Evolutionary conservation across 2,888 invertebrate genomes (phyloP).

Genomic region (Leptogaster cylindrica): DNA sequence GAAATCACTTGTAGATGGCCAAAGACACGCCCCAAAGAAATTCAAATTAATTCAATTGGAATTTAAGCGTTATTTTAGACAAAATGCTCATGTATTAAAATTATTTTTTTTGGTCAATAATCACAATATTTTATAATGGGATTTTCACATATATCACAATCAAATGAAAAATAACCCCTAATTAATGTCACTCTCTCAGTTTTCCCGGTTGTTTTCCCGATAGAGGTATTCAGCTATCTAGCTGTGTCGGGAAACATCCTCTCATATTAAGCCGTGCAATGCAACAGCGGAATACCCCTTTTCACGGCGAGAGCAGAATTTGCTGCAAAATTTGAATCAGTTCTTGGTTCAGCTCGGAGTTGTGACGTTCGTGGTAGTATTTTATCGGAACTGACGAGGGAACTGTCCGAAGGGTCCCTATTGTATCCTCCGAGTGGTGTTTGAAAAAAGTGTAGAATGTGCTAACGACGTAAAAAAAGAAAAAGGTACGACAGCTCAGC

Average conservation of each 20-base stretch:
- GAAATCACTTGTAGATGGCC: no score
- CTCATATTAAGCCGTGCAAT: no score
- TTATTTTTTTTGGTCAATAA: no score
- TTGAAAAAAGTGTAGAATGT: constrained; percentile 20
- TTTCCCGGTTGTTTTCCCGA: not conserved
- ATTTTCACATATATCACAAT: not conserved
- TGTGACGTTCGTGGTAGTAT: not conserved
- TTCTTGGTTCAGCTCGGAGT: constrained; percentile 6
- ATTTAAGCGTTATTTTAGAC: no score
- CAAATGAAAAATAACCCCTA: not conserved
- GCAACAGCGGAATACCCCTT: not conserved
- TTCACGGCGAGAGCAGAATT: constrained; percentile 9
- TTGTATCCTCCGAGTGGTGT: not conserved
- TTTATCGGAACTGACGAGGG: not conserved
- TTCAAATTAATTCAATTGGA: no score
- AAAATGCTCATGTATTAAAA: no score
- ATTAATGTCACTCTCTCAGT: not conserved
- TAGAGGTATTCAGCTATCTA: not conserved
- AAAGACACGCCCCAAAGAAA: no score
- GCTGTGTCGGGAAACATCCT: no score
- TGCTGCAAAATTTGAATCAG: constrained; percentile 26
- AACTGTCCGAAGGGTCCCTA: not conserved
- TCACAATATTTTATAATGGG: no score
- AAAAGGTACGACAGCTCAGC: not conserved
- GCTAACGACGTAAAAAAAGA: constrained; percentile 20